Conservation (phyloP, 2,888 invertebrate species). For the Ceriagrion tenellum region DNA sequence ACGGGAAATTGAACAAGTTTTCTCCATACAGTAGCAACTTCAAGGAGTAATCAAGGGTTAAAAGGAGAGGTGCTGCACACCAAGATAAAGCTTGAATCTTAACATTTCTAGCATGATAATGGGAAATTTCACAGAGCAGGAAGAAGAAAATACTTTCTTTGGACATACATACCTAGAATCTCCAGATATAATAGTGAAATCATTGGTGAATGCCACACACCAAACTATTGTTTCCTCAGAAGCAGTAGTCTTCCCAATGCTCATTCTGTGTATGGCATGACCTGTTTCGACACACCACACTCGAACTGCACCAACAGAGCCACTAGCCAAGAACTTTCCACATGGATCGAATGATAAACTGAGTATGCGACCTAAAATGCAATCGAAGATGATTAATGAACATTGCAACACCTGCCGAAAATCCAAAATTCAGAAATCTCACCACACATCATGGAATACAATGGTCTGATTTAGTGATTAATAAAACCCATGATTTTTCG, state of each 20-base stretch:
- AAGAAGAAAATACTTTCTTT: neutral
- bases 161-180: constrained; percentile 83
- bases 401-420: too few species aligned
- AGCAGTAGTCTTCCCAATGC: constrained; percentile 83
- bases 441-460: too few species aligned
- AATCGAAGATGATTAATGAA: neutral
- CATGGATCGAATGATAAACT: constrained; percentile 91
- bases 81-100: too few species aligned
- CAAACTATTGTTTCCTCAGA: constrained; percentile 90
- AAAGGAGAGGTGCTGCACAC: too few species aligned
- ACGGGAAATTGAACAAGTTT: neutral
- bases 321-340: constrained; percentile 87
- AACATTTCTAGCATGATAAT: neutral
- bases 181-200: constrained; percentile 92
- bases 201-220: constrained; percentile 89
- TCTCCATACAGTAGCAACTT: too few species aligned
- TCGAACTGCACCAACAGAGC: constrained; percentile 89
- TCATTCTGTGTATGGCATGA: constrained; percentile 90
- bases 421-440: too few species aligned
- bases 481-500: too few species aligned
- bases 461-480: too few species aligned
- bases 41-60: too few species aligned
- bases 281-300: constrained; percentile 93
- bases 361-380: constrained; percentile 83
- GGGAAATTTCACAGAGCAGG: too few species aligned